Evolutionary conservation across 1,140 invertebrate genomes (phyloP), one percentile per base, ranked within the genome.

Genomic region (Halictus rubicundus): DNA sequence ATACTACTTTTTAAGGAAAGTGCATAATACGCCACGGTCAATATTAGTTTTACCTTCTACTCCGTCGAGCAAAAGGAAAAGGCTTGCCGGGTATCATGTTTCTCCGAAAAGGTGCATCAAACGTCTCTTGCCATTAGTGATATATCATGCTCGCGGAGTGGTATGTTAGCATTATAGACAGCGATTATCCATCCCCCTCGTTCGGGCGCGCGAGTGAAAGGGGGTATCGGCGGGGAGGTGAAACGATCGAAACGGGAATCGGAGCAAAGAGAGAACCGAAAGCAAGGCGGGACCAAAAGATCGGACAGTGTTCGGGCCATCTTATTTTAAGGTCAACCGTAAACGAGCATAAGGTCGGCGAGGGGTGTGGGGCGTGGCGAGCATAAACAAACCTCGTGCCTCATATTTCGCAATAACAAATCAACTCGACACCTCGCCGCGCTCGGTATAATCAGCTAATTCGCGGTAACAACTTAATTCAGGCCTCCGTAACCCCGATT

Each of bases 391-490:
- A 87, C 85, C 80, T 68, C 73, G 49, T 72, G 72, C 81, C 42
- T 46, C 78, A 74, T 87, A 81, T 86, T 84, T 86, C 77, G 78
- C 82, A 66, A 78, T 83, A 88, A 92, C 90, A 92, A 92, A 92
- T 92, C 88, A 92, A 87, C 66, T 81, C 80, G 85, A 91, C 90
- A 90, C 89, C 89, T 89, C 72, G 78, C 77, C 74, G 85, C 76
- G 78, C 68, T 49, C 80, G 73, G 86, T 86, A 83, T 86, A 86
- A 91, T 92, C 91, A 90, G 88, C 89, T 90, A 92, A 92, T 90
- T 89, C 85, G 77, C 85, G 85, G 86, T 91, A 92, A 92, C 90
- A 89, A 92, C 91, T 90, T 92, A 92, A 92, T 92, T 91, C 86
- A 80, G 85, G 85, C 88, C 87, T 89, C 81, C 78, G 87, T 89